Conservation (phyloP, 2,113 vertebrate genomes). For the Varanus komodoensis region DNA sequence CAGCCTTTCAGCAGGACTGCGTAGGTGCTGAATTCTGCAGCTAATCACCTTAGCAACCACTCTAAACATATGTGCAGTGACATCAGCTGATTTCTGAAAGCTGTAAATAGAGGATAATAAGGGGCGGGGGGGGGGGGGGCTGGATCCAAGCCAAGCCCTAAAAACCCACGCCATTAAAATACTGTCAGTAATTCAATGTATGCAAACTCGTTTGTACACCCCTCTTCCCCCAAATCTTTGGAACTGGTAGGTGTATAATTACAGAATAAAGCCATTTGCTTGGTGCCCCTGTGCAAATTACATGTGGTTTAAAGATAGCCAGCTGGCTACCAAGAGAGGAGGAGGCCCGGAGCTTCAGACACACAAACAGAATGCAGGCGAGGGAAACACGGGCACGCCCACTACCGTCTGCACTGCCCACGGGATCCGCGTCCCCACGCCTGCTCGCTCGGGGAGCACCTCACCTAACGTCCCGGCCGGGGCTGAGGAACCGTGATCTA, state of each 20-base stretch:
- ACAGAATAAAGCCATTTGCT: conserved; percentile 32
- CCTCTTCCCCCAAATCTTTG: conserved; percentile 46
- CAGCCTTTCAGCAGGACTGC: conserved; percentile 72
- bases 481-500: no score
- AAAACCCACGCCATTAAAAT: conserved; percentile 62
- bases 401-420: neutral
- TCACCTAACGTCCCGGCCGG: neutral
- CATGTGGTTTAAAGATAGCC: neutral
- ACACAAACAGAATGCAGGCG: neutral
- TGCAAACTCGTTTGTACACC: conserved; percentile 58
- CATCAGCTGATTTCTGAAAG: conserved; percentile 77
- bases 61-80: conserved; percentile 81
- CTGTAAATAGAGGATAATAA: conserved; percentile 80
- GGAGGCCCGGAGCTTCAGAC: conserved; percentile 19
- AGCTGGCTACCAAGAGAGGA: accelerated
- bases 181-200: conserved; percentile 57
- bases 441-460: no score
- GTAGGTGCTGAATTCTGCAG: conserved; percentile 73
- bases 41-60: conserved; percentile 79
- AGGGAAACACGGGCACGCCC: neutral
- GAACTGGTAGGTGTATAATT: conserved; percentile 37
- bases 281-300: conserved; percentile 18
- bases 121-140: conserved; percentile 53
- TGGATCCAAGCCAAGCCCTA: conserved; percentile 62
- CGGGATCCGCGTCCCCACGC: no score